Evolutionary conservation across 2,797 vertebrate species (phyloP).

Genomic region (Miichthys miiuy): DNA sequence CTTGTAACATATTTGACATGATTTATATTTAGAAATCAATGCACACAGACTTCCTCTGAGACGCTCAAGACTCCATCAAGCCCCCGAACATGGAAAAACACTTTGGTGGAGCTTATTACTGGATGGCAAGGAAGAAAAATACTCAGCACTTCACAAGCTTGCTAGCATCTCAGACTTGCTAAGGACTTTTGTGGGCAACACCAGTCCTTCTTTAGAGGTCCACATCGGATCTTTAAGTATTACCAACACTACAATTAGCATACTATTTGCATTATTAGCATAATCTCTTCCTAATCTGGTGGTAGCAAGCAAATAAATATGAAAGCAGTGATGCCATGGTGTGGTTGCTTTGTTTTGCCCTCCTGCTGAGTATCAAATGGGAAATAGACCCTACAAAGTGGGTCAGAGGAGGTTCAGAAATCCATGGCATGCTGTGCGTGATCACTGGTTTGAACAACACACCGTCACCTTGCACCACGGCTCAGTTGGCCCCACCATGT

Average conservation of each 20-base stretch:
- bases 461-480: constrained; percentile 25
- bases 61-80: constrained; percentile 34
- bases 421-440: constrained; percentile 48
- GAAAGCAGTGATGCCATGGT: constrained; percentile 1
- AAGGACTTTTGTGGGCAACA: background rate
- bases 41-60: constrained; percentile 35
- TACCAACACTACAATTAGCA: background rate
- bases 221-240: background rate
- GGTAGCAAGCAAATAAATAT: background rate
- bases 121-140: background rate
- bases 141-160: constrained; percentile 23
- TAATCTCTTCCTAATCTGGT: background rate
- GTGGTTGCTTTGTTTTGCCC: constrained; percentile 26
- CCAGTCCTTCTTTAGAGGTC: background rate
- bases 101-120: constrained; percentile 48
- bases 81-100: constrained; percentile 56
- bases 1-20: constrained; percentile 59
- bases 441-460: constrained; percentile 41
- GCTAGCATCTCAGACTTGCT: background rate
- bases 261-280: background rate
- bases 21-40: constrained; percentile 70
- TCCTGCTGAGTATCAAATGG: constrained; percentile 12
- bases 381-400: constrained; percentile 29
- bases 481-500: constrained; percentile 13
- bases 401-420: constrained; percentile 59